Conservation (phyloP, 1,140 invertebrate species). For the Cydia strobilella region DNA sequence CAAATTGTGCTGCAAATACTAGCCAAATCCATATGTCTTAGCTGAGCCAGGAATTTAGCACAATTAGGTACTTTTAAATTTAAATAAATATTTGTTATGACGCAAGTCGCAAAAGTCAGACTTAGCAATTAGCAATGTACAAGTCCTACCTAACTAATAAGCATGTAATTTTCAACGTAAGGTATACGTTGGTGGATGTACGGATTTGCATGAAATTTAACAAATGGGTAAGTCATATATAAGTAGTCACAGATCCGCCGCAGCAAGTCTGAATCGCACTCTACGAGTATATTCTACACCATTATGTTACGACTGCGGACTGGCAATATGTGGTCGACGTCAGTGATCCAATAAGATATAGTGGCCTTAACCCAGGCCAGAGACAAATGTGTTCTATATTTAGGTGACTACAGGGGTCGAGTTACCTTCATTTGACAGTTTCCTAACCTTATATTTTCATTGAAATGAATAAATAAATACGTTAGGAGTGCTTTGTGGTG, state of each 20-base stretch:
- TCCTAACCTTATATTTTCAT: neutral
- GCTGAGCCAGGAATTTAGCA: neutral
- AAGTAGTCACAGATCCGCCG: neutral
- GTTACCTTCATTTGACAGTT: neutral
- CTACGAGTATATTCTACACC: neutral
- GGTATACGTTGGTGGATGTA: no score
- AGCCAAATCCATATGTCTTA: neutral
- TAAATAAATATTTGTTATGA: no score
- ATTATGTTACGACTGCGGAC: neutral
- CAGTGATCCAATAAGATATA: neutral
- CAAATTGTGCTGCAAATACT: neutral
- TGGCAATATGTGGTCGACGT: conserved; percentile 13
- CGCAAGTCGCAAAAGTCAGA: no score
- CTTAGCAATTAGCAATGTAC: no score
- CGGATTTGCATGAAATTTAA: no score
- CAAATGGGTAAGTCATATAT: no score
- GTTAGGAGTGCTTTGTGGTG: no score
- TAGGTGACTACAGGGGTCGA: neutral
- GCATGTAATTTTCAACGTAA: no score
- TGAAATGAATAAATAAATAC: no score
- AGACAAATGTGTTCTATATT: conserved; percentile 27
- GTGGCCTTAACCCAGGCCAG: conserved; percentile 17
- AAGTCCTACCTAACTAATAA: no score
- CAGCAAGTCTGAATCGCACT: neutral
- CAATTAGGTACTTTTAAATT: no score